These are phyloP conservation scores for Tursiops truncatus DNA, from an alignment of 2,113 vertebrate species.

Conservation along the genomic window DNA sequence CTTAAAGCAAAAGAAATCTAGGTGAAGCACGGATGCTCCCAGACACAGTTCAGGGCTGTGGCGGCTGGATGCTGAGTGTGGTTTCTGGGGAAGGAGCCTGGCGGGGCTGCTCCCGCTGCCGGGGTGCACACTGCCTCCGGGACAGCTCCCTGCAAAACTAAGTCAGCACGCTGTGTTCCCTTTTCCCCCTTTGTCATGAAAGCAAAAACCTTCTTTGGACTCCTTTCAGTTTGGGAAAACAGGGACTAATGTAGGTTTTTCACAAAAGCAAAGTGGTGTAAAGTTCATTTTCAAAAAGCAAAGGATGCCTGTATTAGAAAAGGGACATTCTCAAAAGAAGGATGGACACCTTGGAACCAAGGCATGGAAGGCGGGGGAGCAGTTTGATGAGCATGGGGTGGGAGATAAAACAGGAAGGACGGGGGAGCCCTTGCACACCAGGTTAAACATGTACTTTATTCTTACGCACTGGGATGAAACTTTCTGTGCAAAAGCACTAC, in stretches of 20 bases:
- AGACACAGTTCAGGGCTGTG: background rate
- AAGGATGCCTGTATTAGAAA: no score
- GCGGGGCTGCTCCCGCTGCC: accelerated
- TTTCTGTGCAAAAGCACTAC: background rate
- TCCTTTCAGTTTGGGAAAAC: background rate
- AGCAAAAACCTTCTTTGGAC: background rate
- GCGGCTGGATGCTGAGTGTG: background rate
- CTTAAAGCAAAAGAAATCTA: background rate
- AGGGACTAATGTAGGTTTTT: background rate
- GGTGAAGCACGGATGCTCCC: no score
- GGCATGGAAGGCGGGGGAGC: no score
- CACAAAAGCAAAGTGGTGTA: background rate
- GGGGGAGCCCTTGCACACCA: no score
- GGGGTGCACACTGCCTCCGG: background rate
- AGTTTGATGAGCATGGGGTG: background rate
- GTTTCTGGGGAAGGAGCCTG: background rate
- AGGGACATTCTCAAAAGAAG: background rate
- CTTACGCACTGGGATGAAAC: background rate
- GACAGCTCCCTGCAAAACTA: background rate
- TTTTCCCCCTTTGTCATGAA: background rate
- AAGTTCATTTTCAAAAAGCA: background rate
- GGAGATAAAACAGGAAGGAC: background rate
- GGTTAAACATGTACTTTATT: background rate
- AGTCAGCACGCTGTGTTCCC: background rate
- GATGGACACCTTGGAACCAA: background rate